Percentiles rank a stretch among this genome's conserved stretches.
These are phyloP conservation scores for Clunio marinus DNA, from an alignment of 2,888 invertebrate species.

Conservation along the genomic window DNA sequence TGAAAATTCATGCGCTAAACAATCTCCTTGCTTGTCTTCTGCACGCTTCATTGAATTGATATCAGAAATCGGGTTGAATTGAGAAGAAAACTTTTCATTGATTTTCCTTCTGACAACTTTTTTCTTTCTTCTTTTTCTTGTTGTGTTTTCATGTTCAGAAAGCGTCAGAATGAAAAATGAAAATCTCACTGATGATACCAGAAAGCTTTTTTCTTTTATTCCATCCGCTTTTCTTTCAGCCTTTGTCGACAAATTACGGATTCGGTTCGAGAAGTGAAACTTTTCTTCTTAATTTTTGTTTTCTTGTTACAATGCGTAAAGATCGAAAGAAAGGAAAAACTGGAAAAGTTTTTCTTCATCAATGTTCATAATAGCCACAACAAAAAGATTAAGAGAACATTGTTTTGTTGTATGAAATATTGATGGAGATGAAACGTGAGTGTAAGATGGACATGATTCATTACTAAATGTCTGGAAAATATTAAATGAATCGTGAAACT, in stretches of 20 bases:
- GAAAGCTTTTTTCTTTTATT: not conserved
- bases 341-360: not conserved
- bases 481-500: not conserved
- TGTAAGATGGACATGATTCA: slow-evolving; percentile 12
- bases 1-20: slow-evolving; percentile 3
- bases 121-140: too few species aligned
- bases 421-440: not conserved
- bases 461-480: not conserved
- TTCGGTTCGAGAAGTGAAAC: not conserved
- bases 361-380: slow-evolving; percentile 9
- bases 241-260: not conserved
- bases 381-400: slow-evolving; percentile 16
- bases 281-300: too few species aligned
- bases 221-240: not conserved
- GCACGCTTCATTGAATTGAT: not conserved
- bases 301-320: not conserved
- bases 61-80: too few species aligned
- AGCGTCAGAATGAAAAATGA: not conserved
- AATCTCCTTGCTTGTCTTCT: not conserved
- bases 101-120: not conserved
- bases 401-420: not conserved
- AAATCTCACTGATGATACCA: slow-evolving; percentile 11
- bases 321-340: not conserved
- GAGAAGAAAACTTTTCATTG: slow-evolving; percentile 13
- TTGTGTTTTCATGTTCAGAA: too few species aligned